These are phyloP conservation scores for Plutomurus gul DNA, from an alignment of 1,140 invertebrate genomes.

Conservation along the genomic window DNA sequence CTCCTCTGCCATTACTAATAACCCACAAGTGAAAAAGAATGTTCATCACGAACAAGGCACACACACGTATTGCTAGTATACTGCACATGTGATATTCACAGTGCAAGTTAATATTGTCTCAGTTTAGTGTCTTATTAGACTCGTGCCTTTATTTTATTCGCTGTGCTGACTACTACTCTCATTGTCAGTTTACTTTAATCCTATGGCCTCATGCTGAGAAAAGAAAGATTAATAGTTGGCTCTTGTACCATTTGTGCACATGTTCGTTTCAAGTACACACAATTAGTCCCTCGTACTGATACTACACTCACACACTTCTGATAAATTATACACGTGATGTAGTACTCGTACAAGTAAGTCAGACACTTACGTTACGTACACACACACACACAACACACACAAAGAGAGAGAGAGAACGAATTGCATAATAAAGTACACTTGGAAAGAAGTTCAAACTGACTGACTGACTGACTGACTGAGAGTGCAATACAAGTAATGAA, in stretches of 20 bases:
- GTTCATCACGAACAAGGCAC: not conserved
- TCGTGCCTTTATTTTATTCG: not conserved
- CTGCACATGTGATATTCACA: not conserved
- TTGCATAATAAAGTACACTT: not conserved
- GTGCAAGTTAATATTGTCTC: not conserved
- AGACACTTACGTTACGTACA: not conserved
- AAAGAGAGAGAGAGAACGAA: not conserved
- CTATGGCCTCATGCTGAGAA: conserved; percentile 14
- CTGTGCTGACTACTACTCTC: not conserved
- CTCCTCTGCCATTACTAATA: not conserved
- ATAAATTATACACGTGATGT: too few species aligned
- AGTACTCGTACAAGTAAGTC: too few species aligned
- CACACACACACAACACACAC: not conserved
- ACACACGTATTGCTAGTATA: not conserved
- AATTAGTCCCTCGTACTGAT: not conserved
- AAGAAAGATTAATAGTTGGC: conserved; percentile 1
- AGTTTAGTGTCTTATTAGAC: not conserved
- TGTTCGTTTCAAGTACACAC: not conserved
- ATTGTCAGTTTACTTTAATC: not conserved
- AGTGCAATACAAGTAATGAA: not conserved
- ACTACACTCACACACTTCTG: too few species aligned
- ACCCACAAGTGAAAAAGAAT: not conserved
- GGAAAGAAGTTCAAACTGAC: too few species aligned
- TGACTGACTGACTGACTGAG: not conserved
- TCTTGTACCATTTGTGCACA: not conserved